Conservation (phyloP, 2,113 vertebrate species). For the Melanotaenia duboulayi region DNA sequence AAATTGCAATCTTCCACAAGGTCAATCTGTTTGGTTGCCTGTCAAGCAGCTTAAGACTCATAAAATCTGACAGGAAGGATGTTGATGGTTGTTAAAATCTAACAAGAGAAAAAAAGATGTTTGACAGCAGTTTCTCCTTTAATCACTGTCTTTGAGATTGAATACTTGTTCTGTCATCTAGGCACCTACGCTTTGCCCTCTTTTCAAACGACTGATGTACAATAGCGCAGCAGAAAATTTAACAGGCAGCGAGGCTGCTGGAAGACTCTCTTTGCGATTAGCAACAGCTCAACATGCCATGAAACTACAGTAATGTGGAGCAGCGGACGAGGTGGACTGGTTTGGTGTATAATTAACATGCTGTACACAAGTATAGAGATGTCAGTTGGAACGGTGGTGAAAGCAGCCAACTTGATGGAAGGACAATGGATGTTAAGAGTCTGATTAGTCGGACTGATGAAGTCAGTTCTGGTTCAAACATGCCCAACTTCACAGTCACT, state of each 20-base stretch:
- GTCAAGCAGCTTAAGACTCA: neutral
- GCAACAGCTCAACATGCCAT: conserved; percentile 15
- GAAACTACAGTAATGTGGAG: conserved; percentile 22
- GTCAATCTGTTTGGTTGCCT: conserved; percentile 9
- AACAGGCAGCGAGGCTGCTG: neutral
- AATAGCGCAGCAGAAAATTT: neutral
- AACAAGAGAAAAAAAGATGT: conserved; percentile 24
- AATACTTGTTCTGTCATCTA: conserved; percentile 8
- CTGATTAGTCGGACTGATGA: conserved; percentile 50
- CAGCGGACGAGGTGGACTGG: conserved; percentile 33
- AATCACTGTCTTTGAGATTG: conserved; percentile 6
- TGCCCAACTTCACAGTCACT: neutral
- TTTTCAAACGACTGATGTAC: conserved; percentile 17
- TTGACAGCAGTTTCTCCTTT: conserved; percentile 43
- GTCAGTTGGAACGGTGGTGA: conserved; percentile 56
- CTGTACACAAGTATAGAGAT: conserved; percentile 27
- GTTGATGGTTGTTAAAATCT: conserved; percentile 42
- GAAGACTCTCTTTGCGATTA: neutral
- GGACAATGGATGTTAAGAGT: conserved; percentile 51
- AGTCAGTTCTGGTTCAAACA: conserved; percentile 35
- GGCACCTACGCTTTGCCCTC: conserved; percentile 4
- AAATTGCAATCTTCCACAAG: conserved; percentile 16
- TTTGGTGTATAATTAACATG: conserved; percentile 48
- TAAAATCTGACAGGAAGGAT: conserved; percentile 7
- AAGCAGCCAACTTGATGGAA: conserved; percentile 61